Base-by-base conservation (phyloP, 2,797 vertebrate species). In the Kryptolebias ocellatus region DNA sequence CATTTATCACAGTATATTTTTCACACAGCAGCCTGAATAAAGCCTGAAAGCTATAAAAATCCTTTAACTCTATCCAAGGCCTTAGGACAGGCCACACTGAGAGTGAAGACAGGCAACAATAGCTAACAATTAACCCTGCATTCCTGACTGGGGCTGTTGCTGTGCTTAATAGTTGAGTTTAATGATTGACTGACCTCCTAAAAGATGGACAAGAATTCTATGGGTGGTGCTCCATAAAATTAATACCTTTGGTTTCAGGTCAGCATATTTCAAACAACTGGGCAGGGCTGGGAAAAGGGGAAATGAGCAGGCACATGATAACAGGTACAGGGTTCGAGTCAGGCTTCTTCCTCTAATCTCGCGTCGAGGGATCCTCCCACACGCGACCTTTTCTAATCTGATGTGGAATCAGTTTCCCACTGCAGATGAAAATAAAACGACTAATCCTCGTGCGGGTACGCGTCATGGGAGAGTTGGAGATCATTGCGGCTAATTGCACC, bases 51-150 rank as follows among this genome's bases (percentile, higher is more conserved):
- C 63, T 60, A 67, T 73, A 58, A 83, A 70, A 80, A 72, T 78
- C 66, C 75, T 64, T 81, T 64, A 61, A 60, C 72, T 46, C 62
- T 71, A 57, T 65, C 60, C 34, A 49, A 39, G 74, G 73, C 83
- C 70, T 75, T 42, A 70, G 81, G 78, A 82, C 74, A 56, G 46
- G 77, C 83, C 80, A 64, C 65, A 66, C 66, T 53, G 59, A 53
- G 74, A 70, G 72, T 67, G 70, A 80, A 85, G 68, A 70, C 74
- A 67, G 66, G 63, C 84, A 65, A 87, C 85, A 84, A 88, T 80
- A 70, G 90, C 82, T 89, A 92, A 93, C 91, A 92, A 92, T 90
- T 92, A 91, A 91, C 89, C 75, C 80, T 70, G 67, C 86, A 92
- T 88, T 92, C 84, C 80, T 86, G 84, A 61, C 70, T 37, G 70